Evolutionary conservation across 2,888 invertebrate genomes (phyloP).

Genomic region (Gryllus longicercus): DNA sequence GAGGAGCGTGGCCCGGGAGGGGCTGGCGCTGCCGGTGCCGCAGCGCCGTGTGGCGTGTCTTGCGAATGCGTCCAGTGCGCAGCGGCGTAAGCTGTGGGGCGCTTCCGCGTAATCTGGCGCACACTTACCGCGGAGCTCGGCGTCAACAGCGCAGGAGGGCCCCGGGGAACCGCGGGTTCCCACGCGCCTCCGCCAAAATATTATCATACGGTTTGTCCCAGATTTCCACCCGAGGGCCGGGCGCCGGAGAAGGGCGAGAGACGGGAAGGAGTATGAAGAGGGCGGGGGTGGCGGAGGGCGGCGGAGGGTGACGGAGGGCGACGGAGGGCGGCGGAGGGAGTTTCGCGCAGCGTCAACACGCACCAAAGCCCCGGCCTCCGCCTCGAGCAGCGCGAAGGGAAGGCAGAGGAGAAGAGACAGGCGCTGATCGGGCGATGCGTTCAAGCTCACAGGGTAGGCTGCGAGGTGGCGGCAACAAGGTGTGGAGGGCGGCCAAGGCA

Average conservation of each 20-base stretch:
- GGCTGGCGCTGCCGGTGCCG: no score
- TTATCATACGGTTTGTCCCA: slow-evolving; percentile 17
- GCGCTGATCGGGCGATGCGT: neutral
- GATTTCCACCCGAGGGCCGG: neutral
- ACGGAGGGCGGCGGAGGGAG: neutral
- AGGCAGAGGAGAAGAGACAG: no score
- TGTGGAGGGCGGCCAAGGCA: neutral
- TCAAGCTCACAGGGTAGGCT: neutral
- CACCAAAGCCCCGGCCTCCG: neutral
- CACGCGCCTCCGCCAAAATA: neutral
- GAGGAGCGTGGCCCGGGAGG: no score
- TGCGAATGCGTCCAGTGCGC: no score
- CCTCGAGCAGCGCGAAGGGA: no score
- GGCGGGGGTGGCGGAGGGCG: no score
- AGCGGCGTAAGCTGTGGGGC: neutral
- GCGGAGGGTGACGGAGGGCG: no score
- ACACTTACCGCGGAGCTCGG: neutral
- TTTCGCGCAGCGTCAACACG: neutral
- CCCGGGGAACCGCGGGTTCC: neutral
- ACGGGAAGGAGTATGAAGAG: no score
- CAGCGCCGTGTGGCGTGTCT: no score
- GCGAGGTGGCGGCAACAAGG: neutral
- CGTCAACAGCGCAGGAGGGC: neutral
- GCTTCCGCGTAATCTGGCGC: neutral
- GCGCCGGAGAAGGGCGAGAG: no score